Base-by-base conservation (phyloP, 2,797 vertebrate genomes). In the Staurois parvus region DNA sequence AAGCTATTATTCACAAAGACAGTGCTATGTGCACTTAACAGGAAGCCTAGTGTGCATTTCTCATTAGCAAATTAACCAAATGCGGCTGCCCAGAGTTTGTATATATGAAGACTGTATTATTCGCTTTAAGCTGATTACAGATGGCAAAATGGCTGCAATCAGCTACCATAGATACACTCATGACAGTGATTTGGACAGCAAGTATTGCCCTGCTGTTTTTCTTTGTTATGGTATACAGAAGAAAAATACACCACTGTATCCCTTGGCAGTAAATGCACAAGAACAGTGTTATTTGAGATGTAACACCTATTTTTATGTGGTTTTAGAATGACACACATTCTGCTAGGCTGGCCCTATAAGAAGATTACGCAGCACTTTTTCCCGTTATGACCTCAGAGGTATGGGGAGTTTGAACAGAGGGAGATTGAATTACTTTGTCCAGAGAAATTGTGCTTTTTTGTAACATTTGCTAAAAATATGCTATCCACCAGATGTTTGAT, bases 241-340 rank as follows among this genome's bases (percentile, higher is more conserved):
- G n/a, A 66, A 68, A 79, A 48, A 68, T 5, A 29, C 19, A 68
- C 37, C 17, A 30, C 26, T 67, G 80, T 66, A 28, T 37, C 34
- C 30, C 78, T 79, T 84, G 76, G 76, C 83, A 84, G 56, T 69
- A 66, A 85, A 85, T 80, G 77, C 28, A 69, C 62, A 75, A 80
- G 70, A 81, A 12, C 77, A 76, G 72, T 80, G 77, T 59, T 85
- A 81, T 76, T 85, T 76, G 64, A 82, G 75, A 81, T 9, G 30
- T 72, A 81, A 81, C 84, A 86, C 79, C 84, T 76, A 82, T 72
- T 86, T 48, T 85, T 75, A 72, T 81, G 79, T 86, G 84, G 79
- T 75, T 81, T 72, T 30, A 26, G 64, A 86, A 74, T 76, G 81
- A 64, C 74, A 76, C 42, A 42, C 69, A 72, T 30, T 70, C 45